Evolutionary conservation across 2,797 vertebrate genomes (phyloP), one percentile per base, ranked within the genome.

Genomic region (Hoplostethus mediterraneus): DNA sequence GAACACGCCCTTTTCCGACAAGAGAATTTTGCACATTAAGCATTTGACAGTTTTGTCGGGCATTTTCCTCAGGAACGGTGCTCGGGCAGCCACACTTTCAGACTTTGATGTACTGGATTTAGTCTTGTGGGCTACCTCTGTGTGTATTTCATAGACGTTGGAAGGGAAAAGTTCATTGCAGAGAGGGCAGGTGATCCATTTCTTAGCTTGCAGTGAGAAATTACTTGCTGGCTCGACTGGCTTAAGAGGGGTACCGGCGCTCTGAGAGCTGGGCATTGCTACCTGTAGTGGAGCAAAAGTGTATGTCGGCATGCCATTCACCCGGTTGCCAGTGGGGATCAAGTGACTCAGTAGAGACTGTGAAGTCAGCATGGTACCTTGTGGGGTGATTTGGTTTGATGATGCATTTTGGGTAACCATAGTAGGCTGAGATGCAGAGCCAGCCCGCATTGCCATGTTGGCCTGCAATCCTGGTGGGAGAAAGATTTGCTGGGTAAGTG

Each of bases 101-200:
- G 88, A 75, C 67, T 90, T 93, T 30, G 82, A 71, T 2, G 87
- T 16, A 2, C 80, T 76, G 47, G 95, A 90, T 0, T 96, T 94
- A 21, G 95, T 93, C 67, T 95, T 96, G 83, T 99, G 98, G 9
- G 96, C 97, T 3, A 97, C 94, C 45, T 97, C 96, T 84, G 96
- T 95, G 63, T 99, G 98, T 47, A 98, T 95, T 81, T 98, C 95
- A 2, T 97, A 99, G 42, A 99, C 95, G 1, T 96, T 97, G 6
- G 97, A 97, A 0, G 98, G 98, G 76, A 99, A 98, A 17, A 98
- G 96, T 78, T 99, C 97, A 0, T 97, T 98, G 87, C 98, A 99
- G 63, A 98, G 95, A 0, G 96, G 97, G 70, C 98, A 99, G 0
- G 97, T 98, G 67, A 98, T 96, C 98, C 98, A 99, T 79, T 98